phyloP scores from a whole-genome alignment of 2,888 invertebrate genomes.

The Ceriagrion tenellum region DNA sequence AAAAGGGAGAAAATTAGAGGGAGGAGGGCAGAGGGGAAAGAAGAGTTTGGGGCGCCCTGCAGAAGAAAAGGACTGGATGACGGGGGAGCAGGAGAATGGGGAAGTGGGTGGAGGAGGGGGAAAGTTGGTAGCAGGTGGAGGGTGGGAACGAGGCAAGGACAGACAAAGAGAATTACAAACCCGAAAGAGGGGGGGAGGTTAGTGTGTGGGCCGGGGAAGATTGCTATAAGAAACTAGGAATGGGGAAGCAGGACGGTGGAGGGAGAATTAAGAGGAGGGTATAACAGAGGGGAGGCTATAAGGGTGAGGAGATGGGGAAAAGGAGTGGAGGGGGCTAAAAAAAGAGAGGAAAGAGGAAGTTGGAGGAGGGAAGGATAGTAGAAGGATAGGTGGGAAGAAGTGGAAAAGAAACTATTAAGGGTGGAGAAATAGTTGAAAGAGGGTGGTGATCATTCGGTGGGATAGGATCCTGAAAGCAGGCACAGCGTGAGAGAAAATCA shows the following conservation, averaged over 20 bases:
- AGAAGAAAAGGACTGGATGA: background rate
- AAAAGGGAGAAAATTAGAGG: constrained; percentile 6
- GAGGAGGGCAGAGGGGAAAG: background rate
- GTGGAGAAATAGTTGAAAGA: too few species aligned
- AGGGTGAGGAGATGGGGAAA: too few species aligned
- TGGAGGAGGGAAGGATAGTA: too few species aligned
- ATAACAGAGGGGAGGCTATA: too few species aligned
- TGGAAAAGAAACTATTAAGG: too few species aligned
- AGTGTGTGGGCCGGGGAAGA: background rate
- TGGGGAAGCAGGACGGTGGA: background rate
- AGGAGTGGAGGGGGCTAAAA: too few species aligned
- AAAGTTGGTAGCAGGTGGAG: background rate
- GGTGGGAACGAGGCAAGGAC: background rate
- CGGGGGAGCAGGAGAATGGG: background rate
- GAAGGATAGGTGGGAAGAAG: too few species aligned
- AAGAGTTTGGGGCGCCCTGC: background rate
- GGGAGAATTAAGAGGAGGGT: background rate
- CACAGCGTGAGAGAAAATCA: too few species aligned
- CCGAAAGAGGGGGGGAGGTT: too few species aligned
- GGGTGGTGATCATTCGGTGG: too few species aligned
- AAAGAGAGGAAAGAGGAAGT: too few species aligned
- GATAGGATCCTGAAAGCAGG: too few species aligned
- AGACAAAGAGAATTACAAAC: constrained; percentile 21
- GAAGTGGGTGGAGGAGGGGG: background rate
- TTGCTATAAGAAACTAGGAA: background rate